Conservation (phyloP, 2,797 vertebrate species). For the Pseudochaenichthys georgianus region DNA sequence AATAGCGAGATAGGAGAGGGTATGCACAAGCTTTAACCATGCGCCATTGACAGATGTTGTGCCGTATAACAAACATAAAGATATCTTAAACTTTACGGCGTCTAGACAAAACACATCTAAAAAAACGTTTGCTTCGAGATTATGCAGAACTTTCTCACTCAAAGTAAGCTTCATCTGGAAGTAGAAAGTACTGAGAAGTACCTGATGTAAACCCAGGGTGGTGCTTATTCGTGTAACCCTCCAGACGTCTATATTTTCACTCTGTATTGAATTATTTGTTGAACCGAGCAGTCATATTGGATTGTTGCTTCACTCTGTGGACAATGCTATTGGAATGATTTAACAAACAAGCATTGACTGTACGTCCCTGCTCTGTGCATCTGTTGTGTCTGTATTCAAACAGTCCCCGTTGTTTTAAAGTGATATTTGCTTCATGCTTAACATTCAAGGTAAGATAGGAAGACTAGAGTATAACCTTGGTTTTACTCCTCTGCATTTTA, state of each 20-base stretch:
- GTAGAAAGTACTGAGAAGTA: neutral
- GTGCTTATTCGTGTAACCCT: neutral
- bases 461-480: neutral
- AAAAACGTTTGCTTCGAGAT: no score
- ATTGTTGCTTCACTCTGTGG: conserved; percentile 24
- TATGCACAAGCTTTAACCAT: no score
- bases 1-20: no score
- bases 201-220: neutral
- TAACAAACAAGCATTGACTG: conserved; percentile 31
- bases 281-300: conserved; percentile 19
- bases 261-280: conserved; percentile 16
- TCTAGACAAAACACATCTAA: no score
- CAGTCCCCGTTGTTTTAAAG: neutral
- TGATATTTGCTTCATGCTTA: neutral
- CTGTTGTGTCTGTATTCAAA: conserved; percentile 2
- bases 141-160: neutral
- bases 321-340: conserved; percentile 45
- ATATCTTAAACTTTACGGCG: no score
- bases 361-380: conserved; percentile 20
- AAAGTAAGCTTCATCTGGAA: neutral
- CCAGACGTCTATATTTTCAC: conserved; percentile 13
- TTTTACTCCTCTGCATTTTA: neutral
- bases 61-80: no score
- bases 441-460: neutral
- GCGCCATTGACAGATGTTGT: no score